Evolutionary conservation across 2,888 invertebrate species (phyloP).

Genomic region (Steromphala cineraria): DNA sequence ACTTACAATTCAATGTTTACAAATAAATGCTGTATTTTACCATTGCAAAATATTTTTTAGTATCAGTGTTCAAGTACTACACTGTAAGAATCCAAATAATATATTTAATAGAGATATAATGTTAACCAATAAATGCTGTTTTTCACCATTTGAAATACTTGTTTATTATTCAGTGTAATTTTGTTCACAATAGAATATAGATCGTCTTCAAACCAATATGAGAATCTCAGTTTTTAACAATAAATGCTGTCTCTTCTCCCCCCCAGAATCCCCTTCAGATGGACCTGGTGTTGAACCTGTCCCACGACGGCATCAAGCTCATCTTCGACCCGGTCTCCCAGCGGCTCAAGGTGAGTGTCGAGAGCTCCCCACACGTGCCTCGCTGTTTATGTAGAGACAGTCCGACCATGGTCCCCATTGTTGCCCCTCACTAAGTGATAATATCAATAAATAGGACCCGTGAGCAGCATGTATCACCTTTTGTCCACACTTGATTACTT

Average conservation of each 20-base stretch:
- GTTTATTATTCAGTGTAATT: too few species aligned
- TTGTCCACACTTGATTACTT: conserved; percentile 16
- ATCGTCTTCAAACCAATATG: too few species aligned
- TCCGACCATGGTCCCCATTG: background rate
- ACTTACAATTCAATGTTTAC: too few species aligned
- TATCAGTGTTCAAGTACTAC: too few species aligned
- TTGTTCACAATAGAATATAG: too few species aligned
- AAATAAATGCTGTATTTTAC: too few species aligned
- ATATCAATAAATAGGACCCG: conserved; percentile 14
- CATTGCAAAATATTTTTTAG: too few species aligned
- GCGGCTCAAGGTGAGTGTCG: conserved; percentile 84
- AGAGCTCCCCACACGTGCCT: background rate
- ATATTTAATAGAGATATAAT: too few species aligned
- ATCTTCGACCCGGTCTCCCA: conserved; percentile 97
- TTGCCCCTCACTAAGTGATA: background rate
- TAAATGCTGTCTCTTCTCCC: conserved; percentile 71
- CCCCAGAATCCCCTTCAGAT: conserved; percentile 94
- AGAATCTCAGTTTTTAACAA: too few species aligned
- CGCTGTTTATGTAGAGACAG: background rate
- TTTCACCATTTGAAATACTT: too few species aligned
- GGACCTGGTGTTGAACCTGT: conserved; percentile 96
- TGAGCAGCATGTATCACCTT: conserved; percentile 8
- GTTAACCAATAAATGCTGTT: too few species aligned
- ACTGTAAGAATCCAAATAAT: too few species aligned
- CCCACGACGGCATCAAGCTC: conserved; percentile 95